Conservation (phyloP, 2,888 invertebrate genomes). For the Acanthosepion esculentum region DNA sequence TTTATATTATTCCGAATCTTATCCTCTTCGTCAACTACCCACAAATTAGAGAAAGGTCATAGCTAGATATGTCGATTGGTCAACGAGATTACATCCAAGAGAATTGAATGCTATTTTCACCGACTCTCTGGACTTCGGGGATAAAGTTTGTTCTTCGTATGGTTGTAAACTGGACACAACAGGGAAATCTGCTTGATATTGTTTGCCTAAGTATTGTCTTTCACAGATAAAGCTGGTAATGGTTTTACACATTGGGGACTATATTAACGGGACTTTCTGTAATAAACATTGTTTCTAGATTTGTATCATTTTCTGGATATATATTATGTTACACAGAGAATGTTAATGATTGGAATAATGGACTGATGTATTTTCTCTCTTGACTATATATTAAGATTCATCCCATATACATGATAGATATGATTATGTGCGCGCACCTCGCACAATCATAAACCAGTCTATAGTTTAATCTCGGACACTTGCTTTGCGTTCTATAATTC, state of each 20-base stretch:
- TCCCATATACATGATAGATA: not conserved
- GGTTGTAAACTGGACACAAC: not conserved
- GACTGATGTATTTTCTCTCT: not conserved
- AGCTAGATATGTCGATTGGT: not conserved
- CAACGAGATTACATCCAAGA: not conserved
- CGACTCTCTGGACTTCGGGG: not conserved
- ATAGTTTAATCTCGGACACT: not conserved
- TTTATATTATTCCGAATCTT: no score
- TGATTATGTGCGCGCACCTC: not conserved
- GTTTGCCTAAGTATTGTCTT: not conserved
- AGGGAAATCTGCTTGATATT: not conserved
- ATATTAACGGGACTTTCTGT: not conserved
- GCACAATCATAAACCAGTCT: not conserved
- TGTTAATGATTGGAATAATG: not conserved
- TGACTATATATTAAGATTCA: not conserved
- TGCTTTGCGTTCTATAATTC: not conserved
- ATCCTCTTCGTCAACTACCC: no score
- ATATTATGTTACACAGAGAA: not conserved
- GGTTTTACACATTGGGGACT: not conserved
- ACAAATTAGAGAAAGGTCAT: not conserved
- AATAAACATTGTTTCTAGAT: constrained; percentile 33
- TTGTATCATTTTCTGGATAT: constrained; percentile 1
- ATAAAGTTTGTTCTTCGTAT: not conserved
- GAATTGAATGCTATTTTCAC: not conserved
- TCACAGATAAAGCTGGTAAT: not conserved